Evolutionary conservation across 2,113 vertebrate species (phyloP).

Genomic region (Chlamydotis undulata): DNA sequence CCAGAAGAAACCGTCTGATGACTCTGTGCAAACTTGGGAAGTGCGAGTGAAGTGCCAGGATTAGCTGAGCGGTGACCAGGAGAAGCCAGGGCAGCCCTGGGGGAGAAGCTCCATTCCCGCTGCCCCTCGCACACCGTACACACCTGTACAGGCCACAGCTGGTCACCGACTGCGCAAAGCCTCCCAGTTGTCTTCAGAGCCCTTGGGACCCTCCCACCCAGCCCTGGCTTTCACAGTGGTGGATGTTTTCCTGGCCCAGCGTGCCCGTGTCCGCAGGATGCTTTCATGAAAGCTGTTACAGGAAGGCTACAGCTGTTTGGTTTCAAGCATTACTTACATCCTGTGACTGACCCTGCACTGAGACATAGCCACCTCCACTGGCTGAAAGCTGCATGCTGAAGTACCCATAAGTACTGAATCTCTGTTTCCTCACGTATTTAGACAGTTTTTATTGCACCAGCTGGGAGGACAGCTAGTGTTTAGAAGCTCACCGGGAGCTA

Average conservation of each 20-base stretch:
- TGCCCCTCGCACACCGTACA: background rate
- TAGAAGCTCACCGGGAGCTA: background rate
- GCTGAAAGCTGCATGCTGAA: background rate
- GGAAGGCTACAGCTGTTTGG: background rate
- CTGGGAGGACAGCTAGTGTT: background rate
- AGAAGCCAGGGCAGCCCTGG: background rate
- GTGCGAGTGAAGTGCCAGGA: background rate
- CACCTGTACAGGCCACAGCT: accelerated
- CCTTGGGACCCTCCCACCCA: accelerated
- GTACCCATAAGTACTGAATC: background rate
- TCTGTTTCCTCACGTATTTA: background rate
- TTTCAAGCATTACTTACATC: background rate
- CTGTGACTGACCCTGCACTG: background rate
- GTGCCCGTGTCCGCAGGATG: background rate
- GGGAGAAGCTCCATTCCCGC: background rate
- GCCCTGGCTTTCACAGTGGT: background rate
- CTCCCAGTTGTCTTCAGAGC: background rate
- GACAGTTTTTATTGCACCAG: background rate
- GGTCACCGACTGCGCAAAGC: background rate
- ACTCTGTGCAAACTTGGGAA: background rate
- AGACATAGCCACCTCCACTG: background rate
- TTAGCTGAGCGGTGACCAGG: background rate
- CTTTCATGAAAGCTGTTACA: background rate
- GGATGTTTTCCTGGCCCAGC: background rate
- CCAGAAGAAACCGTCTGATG: background rate